Conservation (phyloP, 2,888 invertebrate genomes). For the Rutpela maculata region DNA sequence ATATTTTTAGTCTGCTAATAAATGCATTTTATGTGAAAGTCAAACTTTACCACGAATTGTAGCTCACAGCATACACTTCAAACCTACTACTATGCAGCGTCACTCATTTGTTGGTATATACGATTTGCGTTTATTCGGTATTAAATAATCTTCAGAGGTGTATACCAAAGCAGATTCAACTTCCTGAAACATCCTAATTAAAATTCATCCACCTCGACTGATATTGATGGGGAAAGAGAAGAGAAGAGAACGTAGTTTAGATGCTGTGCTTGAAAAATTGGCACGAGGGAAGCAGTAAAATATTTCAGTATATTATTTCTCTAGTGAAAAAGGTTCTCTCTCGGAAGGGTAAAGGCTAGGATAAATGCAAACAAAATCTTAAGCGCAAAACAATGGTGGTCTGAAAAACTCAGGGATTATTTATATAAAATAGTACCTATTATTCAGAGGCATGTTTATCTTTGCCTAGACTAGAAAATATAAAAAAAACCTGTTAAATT, state of each 20-base stretch:
- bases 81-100: neutral
- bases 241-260: constrained; percentile 15
- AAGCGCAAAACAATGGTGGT: neutral
- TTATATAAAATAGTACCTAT: too few species aligned
- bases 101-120: neutral
- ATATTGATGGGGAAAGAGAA: constrained; percentile 26
- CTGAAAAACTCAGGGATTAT: neutral
- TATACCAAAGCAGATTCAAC: constrained; percentile 15
- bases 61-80: too few species aligned
- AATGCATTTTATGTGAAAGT: too few species aligned
- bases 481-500: too few species aligned
- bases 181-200: constrained; percentile 35
- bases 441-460: too few species aligned
- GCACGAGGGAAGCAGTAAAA: constrained; percentile 22
- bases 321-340: constrained; percentile 15
- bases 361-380: neutral
- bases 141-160: constrained; percentile 25
- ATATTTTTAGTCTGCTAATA: too few species aligned
- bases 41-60: too few species aligned
- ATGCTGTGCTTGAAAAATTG: constrained; percentile 15
- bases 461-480: too few species aligned
- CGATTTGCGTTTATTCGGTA: neutral
- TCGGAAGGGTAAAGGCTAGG: constrained; percentile 2
- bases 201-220: constrained; percentile 34
- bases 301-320: constrained; percentile 24